These are phyloP conservation scores for Trematomus loennbergii DNA, from an alignment of 2,113 vertebrate genomes.

Conservation along the genomic window DNA sequence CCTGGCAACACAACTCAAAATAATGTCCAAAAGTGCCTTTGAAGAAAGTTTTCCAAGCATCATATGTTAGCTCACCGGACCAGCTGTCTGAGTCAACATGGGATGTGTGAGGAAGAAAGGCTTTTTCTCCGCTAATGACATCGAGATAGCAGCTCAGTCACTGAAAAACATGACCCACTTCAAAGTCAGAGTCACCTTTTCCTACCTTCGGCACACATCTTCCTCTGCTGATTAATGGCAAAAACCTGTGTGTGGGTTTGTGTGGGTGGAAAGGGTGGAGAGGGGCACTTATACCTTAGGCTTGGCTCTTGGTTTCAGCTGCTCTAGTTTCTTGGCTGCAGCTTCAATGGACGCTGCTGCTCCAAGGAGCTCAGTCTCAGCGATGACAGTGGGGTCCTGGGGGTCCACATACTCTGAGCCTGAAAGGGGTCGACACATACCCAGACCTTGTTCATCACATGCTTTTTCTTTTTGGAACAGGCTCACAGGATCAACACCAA, in stretches of 20 bases:
- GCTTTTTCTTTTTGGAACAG: too few relatives aligned
- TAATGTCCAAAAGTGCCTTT: slow-evolving; percentile 54
- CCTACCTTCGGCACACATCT: slow-evolving; percentile 36
- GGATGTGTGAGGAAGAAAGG: slow-evolving; percentile 3
- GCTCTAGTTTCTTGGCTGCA: slow-evolving; percentile 98
- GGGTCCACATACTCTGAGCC: slow-evolving; percentile 97
- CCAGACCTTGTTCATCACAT: slow-evolving; percentile 10
- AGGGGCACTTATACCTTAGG: slow-evolving; percentile 89
- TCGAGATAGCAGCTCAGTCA: slow-evolving; percentile 32
- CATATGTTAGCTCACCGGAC: slow-evolving; percentile 43
- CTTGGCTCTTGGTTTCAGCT: slow-evolving; percentile 96
- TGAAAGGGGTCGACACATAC: slow-evolving; percentile 74
- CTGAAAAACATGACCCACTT: slow-evolving; percentile 59
- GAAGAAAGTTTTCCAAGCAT: slow-evolving; percentile 61
- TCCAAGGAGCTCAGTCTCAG: slow-evolving; percentile 95
- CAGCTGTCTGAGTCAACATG: slow-evolving; percentile 49
- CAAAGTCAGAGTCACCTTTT: slow-evolving; percentile 71
- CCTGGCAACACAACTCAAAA: slow-evolving; percentile 71
- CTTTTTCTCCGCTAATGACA: slow-evolving; percentile 43
- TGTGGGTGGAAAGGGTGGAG: slow-evolving; percentile 46
- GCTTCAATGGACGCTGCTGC: slow-evolving; percentile 98
- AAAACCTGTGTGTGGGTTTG: slow-evolving; percentile 51
- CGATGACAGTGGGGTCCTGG: slow-evolving; percentile 97
- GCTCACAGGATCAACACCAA: not conserved
- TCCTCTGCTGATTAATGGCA: slow-evolving; percentile 57